Evolutionary conservation across 2,888 invertebrate genomes (phyloP), one percentile per base, ranked within the genome.

Genomic region (Dryobotodes eremita): DNA sequence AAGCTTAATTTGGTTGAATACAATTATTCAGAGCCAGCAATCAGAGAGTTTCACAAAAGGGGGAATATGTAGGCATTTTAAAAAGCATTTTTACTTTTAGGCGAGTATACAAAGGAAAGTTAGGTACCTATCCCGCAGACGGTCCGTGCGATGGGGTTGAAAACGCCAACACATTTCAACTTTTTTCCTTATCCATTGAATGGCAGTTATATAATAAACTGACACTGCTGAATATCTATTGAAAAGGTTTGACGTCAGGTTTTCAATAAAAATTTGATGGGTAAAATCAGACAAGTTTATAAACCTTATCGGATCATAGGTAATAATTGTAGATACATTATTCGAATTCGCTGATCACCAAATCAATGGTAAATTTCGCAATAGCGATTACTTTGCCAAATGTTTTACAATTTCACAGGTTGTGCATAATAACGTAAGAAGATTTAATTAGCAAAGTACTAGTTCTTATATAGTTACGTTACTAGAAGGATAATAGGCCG

Each of bases 161-260:
- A 85, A 76, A 79, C 64, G 74, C 64, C 50, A 71, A 65, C 61
- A 71, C 64, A 74, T 86, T 78, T n/a, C 64, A 84, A 84, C 78
- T 65, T 86, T 76, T 82, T 71, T 68, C 70, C 64, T 74, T 57
- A 53, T 53, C 50, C 77, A 53, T 36, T 46, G 31, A 73, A 64
- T 65, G n/a, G 48, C 36, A 71, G 61, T 42, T 36, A 59, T 66
- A 62, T 53, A 75, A 85, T 70, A 74, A 75, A 65, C 61, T 70
- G 71, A 23, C 46, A 68, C 59, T 68, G 57, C 48, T 26, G 31
- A 73, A 65, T 72, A 62, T 50, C 20, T 31, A 50, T 36, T 26
- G 57, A 69, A 53, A 77, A 70, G 31, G 36, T 75, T 64, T 53
- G 48, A 53, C 46, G n/a, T 59, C 17, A n/a, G 7, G 15, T 17